A percentile compares a stretch with the other conserved stretches of the same genome.
These are phyloP conservation scores for Muscicapa adusta DNA, from an alignment of 2,113 vertebrate genomes.

Conservation along the genomic window DNA sequence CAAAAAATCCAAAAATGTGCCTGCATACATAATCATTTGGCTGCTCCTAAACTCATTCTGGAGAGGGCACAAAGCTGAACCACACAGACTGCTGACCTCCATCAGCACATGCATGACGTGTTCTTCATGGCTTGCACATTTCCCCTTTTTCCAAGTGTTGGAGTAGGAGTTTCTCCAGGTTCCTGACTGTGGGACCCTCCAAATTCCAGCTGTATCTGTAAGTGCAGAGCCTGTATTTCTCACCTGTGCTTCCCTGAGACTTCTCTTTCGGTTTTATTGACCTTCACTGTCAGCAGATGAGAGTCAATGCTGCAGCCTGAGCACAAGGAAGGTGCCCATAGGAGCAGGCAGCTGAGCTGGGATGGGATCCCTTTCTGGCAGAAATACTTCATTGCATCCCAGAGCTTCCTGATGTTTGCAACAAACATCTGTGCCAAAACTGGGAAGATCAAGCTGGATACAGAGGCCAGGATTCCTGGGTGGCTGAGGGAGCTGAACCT, in stretches of 20 bases:
- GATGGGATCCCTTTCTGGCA: not conserved
- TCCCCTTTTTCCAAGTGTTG: not conserved
- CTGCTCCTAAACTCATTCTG: not conserved
- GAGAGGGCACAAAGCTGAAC: not conserved
- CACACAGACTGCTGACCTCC: not conserved
- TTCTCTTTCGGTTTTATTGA: not conserved
- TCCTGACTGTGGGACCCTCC: not conserved
- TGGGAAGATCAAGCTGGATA: not conserved
- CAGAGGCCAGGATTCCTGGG: not conserved
- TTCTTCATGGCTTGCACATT: not conserved
- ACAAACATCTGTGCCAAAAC: not conserved
- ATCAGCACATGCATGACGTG: accelerated
- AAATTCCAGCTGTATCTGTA: not conserved
- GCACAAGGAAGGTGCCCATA: not conserved
- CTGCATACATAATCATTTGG: not conserved
- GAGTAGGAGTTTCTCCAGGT: not conserved
- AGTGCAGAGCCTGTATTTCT: not conserved
- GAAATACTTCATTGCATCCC: not conserved
- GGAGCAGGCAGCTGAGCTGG: not conserved
- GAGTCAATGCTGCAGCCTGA: not conserved
- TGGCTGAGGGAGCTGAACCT: not conserved
- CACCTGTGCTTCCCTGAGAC: not conserved
- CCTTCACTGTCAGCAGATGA: not conserved
- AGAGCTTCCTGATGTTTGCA: not conserved
- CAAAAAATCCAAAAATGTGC: not conserved